Percentiles rank a stretch among this genome's conserved stretches.
phyloP scores from a whole-genome alignment of 2,113 vertebrate species.

The Perca fluviatilis region DNA sequence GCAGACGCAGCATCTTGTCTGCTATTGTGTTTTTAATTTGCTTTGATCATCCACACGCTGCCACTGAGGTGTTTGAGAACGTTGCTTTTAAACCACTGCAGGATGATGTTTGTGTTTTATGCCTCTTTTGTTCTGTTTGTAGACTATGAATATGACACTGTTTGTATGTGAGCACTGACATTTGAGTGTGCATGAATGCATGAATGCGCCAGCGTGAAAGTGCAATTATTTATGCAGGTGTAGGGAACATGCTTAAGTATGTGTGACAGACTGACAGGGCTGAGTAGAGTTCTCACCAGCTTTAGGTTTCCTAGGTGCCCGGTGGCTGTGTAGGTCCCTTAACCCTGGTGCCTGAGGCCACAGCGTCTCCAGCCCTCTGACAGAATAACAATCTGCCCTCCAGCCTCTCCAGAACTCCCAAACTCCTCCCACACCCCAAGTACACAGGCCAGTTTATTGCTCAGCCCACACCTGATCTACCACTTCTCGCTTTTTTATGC shows the following conservation, averaged over 20 bases:
- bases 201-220: not conserved
- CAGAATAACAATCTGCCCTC: constrained; percentile 73
- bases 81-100: not conserved
- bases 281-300: constrained; percentile 79
- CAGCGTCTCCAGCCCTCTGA: constrained; percentile 66
- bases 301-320: constrained; percentile 76
- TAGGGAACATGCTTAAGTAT: constrained; percentile 58
- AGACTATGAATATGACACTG: constrained; percentile 8
- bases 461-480: constrained; percentile 75
- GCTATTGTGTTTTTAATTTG: constrained; percentile 56
- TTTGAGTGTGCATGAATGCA: not conserved
- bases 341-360: constrained; percentile 72
- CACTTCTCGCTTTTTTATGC: constrained; percentile 59
- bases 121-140: constrained; percentile 12
- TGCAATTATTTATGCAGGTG: constrained; percentile 48
- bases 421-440: constrained; percentile 52
- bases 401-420: constrained; percentile 36
- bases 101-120: constrained; percentile 5
- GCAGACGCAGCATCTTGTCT: constrained; percentile 41
- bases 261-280: constrained; percentile 63
- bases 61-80: not conserved
- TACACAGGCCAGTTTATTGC: constrained; percentile 46
- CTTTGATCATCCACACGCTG: constrained; percentile 22
- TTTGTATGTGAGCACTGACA: not conserved
- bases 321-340: constrained; percentile 56